These are phyloP conservation scores for Nasonia oneida DNA, from an alignment of 2,888 invertebrate genomes.

Conservation along the genomic window DNA sequence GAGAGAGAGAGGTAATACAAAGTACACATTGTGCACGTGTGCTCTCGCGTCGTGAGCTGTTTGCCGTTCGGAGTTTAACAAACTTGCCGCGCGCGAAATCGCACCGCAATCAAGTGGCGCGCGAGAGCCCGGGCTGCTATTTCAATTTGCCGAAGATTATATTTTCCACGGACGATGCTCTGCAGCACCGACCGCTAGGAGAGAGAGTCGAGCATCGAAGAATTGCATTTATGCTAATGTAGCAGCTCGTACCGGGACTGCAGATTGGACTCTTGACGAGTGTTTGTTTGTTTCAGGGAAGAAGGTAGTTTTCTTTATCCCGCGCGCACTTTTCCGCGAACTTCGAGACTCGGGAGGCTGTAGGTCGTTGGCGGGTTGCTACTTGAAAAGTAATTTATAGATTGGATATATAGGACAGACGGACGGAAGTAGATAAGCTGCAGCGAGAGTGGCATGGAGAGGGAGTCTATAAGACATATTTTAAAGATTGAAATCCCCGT, in stretches of 20 bases:
- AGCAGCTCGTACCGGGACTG: not conserved
- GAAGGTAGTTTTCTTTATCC: not conserved
- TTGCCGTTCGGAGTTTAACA: slow-evolving; percentile 38
- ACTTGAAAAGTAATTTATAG: slow-evolving; percentile 9
- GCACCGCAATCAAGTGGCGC: slow-evolving; percentile 46
- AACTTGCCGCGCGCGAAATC: slow-evolving; percentile 47
- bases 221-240: slow-evolving; percentile 3
- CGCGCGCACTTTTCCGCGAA: not conserved
- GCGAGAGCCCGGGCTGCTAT: slow-evolving; percentile 27
- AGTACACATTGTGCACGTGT: slow-evolving; percentile 44
- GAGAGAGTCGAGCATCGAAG: slow-evolving; percentile 8
- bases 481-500: slow-evolving; percentile 23
- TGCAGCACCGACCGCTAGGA: not conserved
- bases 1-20: slow-evolving; percentile 34
- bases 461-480: slow-evolving; percentile 17
- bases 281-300: not conserved
- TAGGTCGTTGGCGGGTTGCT: not conserved
- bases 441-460: not conserved
- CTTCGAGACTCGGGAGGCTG: not conserved
- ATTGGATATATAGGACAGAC: not conserved
- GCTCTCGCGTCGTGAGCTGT: not conserved
- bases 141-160: slow-evolving; percentile 58
- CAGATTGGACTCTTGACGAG: not conserved
- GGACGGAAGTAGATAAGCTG: slow-evolving; percentile 17
- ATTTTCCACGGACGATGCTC: slow-evolving; percentile 35